Conservation (phyloP, 2,888 invertebrate species). For the Hylaea fasciaria region DNA sequence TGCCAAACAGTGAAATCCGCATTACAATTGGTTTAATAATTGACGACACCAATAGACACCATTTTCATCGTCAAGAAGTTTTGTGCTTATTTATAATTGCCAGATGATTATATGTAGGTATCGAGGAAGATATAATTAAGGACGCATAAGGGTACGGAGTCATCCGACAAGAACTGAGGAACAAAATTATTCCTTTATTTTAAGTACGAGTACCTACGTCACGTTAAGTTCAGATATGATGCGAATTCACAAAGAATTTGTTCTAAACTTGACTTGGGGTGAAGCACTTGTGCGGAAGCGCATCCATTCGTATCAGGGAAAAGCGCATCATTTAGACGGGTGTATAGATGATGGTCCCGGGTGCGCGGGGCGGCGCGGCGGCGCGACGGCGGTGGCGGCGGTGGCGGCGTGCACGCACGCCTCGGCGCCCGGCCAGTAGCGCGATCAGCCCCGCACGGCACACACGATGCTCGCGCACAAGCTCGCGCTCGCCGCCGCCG, state of each 20-base stretch:
- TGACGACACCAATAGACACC: too few species aligned
- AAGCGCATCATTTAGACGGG: conserved; percentile 9
- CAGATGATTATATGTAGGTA: too few species aligned
- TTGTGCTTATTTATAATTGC: too few species aligned
- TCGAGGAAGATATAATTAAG: too few species aligned
- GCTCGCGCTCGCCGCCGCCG: conserved; percentile 81
- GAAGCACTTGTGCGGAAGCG: background rate
- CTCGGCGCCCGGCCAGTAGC: conserved; percentile 71
- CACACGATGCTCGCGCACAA: conserved; percentile 78
- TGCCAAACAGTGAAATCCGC: too few species aligned
- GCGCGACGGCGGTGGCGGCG: conserved; percentile 42
- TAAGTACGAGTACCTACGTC: too few species aligned
- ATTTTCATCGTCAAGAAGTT: too few species aligned
- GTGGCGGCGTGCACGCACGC: conserved; percentile 39
- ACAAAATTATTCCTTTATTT: too few species aligned
- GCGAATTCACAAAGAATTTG: background rate
- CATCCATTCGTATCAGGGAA: conserved; percentile 3
- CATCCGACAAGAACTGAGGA: too few species aligned
- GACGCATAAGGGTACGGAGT: too few species aligned
- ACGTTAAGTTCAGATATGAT: too few species aligned
- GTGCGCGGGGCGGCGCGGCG: conserved; percentile 45
- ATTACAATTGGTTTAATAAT: too few species aligned
- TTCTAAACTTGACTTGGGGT: background rate
- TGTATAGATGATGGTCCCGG: conserved; percentile 24
- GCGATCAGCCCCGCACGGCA: conserved; percentile 74